phyloP scores from a whole-genome alignment of 2,797 vertebrate genomes.

The Dendrocincla tyrannina region DNA sequence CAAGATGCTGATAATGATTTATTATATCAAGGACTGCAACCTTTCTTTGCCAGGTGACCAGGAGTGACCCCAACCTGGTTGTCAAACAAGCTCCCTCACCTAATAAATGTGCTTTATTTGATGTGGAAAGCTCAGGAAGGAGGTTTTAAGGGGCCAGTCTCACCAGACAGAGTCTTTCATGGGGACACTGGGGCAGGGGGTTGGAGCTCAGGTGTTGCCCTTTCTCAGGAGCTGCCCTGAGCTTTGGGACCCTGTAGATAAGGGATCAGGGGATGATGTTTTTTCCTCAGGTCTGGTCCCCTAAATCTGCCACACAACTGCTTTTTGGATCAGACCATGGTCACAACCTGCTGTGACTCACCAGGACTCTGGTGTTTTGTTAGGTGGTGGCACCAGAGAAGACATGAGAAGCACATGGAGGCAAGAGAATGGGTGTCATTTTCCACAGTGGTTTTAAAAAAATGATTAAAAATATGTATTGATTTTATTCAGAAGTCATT shows the following conservation, averaged over 20 bases:
- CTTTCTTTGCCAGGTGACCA: conserved; percentile 31
- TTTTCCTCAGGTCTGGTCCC: not conserved
- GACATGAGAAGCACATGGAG: not conserved
- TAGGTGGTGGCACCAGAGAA: not conserved
- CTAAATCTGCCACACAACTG: not conserved
- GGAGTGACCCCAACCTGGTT: not conserved
- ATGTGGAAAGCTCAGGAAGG: not conserved
- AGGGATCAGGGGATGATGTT: not conserved
- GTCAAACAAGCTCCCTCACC: conserved; percentile 51
- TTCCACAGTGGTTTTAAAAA: not conserved
- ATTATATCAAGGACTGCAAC: conserved; percentile 10
- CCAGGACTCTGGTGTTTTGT: not conserved
- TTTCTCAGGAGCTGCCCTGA: not conserved
- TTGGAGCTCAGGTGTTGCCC: not conserved
- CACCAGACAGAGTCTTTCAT: not conserved
- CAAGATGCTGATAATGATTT: conserved; percentile 38
- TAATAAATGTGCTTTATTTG: conserved; percentile 45
- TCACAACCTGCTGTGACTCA: not conserved
- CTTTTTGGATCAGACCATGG: not conserved
- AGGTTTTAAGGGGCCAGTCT: not conserved
- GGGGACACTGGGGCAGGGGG: not conserved
- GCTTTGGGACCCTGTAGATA: not conserved
- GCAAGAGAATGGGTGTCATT: not conserved
- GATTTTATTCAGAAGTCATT: not conserved
- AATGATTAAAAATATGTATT: rapidly evolving